Evolutionary conservation across 1,140 invertebrate species (phyloP), one percentile per base, ranked within the genome.

Genomic region (Cyrtorhinus lividipennis): DNA sequence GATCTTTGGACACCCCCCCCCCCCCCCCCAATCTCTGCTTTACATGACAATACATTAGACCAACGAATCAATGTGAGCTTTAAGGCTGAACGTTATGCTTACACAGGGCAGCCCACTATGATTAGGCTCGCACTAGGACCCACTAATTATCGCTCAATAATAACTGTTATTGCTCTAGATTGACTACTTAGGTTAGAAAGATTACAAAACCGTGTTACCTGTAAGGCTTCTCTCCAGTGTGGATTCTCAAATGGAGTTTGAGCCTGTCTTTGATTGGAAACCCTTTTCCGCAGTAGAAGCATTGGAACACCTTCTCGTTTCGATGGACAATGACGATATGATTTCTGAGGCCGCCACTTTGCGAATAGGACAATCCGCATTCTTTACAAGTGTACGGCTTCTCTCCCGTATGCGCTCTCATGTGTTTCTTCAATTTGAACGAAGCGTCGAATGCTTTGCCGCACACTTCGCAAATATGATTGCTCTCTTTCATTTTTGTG

Each of bases 211-310:
- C 58, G 15, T 56, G 25, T 65, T 68, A 93, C 72, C 88, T 88
- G 77, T 90, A 91, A 2, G 90, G 88, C 70, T 90, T 90, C 71
- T 90, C 86, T 5, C 87, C 86, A 1, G 80, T 84, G 67, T 84
- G 82, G 53, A 83, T 82, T 56, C 70, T 65, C 5, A 71, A 62
- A 65, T 74, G 72, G 69, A 84, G 85, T 73, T 89, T 90, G 45
- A 90, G 78, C 59, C 89, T 88, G 22, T 85, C 83, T 3, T 81
- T 79, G 38, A 79, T 81, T 20, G 82, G 81, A 62, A 94, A 82
- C 57, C 84, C 81, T 75, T 93, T 91, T 5, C 62, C 65, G 58
- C 70, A 71, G 62, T 68, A 66, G 61, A 65, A 45, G 62, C 70
- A 71, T 5, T 59, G 64, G 59, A 65, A 70, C 24, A 62, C 60